Percentiles rank a stretch among this genome's conserved stretches.
phyloP scores from a whole-genome alignment of 2,888 invertebrate genomes.

The Plagodis pulveraria region DNA sequence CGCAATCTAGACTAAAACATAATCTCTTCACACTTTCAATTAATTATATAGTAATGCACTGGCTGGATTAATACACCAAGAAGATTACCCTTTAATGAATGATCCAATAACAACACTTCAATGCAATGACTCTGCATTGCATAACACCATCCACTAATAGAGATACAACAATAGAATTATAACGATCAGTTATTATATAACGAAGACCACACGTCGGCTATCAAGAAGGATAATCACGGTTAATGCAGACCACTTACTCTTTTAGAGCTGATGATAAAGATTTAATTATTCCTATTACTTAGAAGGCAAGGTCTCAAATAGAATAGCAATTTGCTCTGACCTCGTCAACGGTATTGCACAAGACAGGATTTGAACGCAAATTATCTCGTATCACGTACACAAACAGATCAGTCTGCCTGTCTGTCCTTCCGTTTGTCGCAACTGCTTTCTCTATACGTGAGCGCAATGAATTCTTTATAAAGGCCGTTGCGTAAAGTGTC shows the following conservation, averaged over 20 bases:
- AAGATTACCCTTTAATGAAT: conserved; percentile 18
- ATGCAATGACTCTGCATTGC: conserved; percentile 22
- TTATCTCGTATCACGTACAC: conserved; percentile 63
- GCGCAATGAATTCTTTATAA: conserved; percentile 53
- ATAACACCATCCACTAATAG: conserved; percentile 28
- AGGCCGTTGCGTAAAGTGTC: conserved; percentile 38
- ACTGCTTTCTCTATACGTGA: conserved; percentile 75
- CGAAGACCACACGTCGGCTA: conserved; percentile 31
- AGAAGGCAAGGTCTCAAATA: conserved; percentile 41
- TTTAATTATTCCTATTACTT: conserved; percentile 33
- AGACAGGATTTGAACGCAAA: conserved; percentile 57
- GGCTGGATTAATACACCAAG: not conserved
- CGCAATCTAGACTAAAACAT: no score
- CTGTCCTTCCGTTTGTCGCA: conserved; percentile 60
- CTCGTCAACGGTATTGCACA: conserved; percentile 48
- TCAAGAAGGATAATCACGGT: conserved; percentile 32
- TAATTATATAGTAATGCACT: not conserved
- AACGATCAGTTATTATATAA: conserved; percentile 41
- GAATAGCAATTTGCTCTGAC: conserved; percentile 29
- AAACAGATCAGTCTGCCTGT: conserved; percentile 50
- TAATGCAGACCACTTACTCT: conserved; percentile 17
- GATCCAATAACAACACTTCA: conserved; percentile 26
- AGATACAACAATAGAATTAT: conserved; percentile 32
- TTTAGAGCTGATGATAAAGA: conserved; percentile 5
- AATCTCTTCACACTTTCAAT: no score